Evolutionary conservation across 2,888 invertebrate genomes (phyloP).

Genomic region (Synanthedon formicaeformis): DNA sequence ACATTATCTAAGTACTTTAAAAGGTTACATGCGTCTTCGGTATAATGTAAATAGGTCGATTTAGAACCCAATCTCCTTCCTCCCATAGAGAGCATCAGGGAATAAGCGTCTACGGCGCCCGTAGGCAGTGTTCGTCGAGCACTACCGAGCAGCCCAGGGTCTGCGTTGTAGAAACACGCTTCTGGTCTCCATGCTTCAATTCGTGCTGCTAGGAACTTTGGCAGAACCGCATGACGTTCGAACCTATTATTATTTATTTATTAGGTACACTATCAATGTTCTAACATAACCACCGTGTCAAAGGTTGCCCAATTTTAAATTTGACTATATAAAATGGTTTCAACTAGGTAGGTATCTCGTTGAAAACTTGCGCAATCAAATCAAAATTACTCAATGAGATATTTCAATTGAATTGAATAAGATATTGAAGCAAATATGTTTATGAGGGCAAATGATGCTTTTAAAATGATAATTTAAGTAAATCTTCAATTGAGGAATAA

Average conservation of each 20-base stretch:
- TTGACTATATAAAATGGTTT: no score
- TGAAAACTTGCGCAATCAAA: no score
- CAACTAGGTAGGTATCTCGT: no score
- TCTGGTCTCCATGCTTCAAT: constrained; percentile 89
- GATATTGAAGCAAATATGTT: no score
- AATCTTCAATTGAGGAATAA: neutral
- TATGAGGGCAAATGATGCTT: no score
- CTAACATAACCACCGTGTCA: no score
- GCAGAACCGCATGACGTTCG: constrained; percentile 94
- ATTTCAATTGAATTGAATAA: no score
- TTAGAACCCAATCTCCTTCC: constrained; percentile 83
- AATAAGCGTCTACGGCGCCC: constrained; percentile 84
- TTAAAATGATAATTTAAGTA: no score
- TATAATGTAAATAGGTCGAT: constrained; percentile 84
- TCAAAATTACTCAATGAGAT: no score
- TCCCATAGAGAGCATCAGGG: constrained; percentile 90
- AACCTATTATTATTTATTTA: constrained; percentile 68
- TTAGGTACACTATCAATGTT: no score
- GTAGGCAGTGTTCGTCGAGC: constrained; percentile 86
- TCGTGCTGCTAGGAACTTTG: constrained; percentile 88
- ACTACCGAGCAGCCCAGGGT: constrained; percentile 86
- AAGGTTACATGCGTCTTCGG: constrained; percentile 96
- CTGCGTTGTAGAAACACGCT: constrained; percentile 94
- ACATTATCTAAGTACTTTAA: constrained; percentile 3
- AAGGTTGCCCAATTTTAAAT: no score